phyloP scores from a whole-genome alignment of 2,113 vertebrate genomes.

The Dipodomys merriami region DNA sequence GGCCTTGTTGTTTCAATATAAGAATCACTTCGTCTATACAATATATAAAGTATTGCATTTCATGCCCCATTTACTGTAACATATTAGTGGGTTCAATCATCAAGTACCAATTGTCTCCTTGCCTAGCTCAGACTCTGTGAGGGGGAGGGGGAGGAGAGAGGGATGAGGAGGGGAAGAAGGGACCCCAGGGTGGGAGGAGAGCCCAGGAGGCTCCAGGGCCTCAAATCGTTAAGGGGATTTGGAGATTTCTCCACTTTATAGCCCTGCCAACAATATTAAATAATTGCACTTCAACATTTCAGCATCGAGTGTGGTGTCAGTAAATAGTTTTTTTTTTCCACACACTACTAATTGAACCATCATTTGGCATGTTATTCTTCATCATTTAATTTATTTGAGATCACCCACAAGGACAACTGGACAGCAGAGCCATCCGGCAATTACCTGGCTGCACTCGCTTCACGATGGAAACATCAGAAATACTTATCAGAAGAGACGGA shows the following conservation, averaged over 20 bases:
- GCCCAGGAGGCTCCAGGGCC: neutral
- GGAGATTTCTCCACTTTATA: neutral
- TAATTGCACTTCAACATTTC: neutral
- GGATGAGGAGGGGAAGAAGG: neutral
- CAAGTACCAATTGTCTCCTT: conserved; percentile 82
- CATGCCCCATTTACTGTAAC: conserved; percentile 87
- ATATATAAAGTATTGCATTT: conserved; percentile 82
- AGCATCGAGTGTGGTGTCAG: neutral
- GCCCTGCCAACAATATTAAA: neutral
- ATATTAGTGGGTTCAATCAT: conserved; percentile 86
- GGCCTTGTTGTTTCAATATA: conserved; percentile 81
- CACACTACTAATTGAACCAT: conserved; percentile 28
- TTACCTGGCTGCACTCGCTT: neutral
- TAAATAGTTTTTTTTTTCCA: neutral
- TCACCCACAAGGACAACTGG: neutral
- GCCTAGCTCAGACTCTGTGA: conserved; percentile 13
- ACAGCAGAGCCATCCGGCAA: neutral
- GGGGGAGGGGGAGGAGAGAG: neutral
- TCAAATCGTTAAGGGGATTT: fast-evolving
- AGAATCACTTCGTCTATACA: conserved; percentile 82
- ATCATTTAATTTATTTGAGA: neutral
- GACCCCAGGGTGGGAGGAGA: fast-evolving
- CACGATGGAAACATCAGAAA: neutral
- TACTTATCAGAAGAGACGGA: neutral
- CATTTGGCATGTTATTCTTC: conserved; percentile 34